Base-by-base conservation (phyloP, 2,888 invertebrate species). In the Escarpia spicata region DNA sequence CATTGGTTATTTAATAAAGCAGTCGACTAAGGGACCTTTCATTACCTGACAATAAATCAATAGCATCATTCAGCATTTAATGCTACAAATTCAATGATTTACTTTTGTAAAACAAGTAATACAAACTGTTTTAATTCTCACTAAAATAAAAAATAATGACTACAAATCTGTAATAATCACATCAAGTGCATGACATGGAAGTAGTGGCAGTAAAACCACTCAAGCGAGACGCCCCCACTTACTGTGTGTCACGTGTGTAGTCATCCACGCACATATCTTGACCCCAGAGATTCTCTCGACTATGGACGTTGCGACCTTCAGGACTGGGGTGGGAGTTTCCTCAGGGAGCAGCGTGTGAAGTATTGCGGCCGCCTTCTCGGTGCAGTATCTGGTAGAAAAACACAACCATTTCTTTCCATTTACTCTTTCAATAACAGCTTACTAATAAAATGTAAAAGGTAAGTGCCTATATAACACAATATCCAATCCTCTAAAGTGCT, bases 231-330 rank as follows among this genome's bases (percentile, higher is more conserved):
- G 75, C 19, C 75, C 19, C 26, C 75, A 15, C 75, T 93, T 94
- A 95, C 96, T 94, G 91, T 93, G 93, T 9, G 95, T 95, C 91
- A 96, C 95, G 92, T 95, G 95, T 91, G 94, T 95, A 91, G 94
- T 94, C 90, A 95, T 94, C 96, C 96, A 96, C 19, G 94, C 94
- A 9, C 93, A 93, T 31, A 96, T 94, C 92, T 95, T 95, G 92
- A 95, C 95, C 93, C 94, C 93, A n/a, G 95, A 94, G 45, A 95
- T 91, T n/a, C 95, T 93, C 44, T 93, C 92, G 4, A 94, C 94
- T 43, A 95, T 95, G 92, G 94, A 93, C n/a, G 94, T 92, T 12
- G 95, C 94, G 93, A 94, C 94, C 52, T 92, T 91, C 43, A 95
- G 93, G 12, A 95, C 95, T 91, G 93, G 92, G 9, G 92, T 92